Evolutionary conservation across 1,140 invertebrate species (phyloP).

Genomic region (Macrotrachela quadricornifera): DNA sequence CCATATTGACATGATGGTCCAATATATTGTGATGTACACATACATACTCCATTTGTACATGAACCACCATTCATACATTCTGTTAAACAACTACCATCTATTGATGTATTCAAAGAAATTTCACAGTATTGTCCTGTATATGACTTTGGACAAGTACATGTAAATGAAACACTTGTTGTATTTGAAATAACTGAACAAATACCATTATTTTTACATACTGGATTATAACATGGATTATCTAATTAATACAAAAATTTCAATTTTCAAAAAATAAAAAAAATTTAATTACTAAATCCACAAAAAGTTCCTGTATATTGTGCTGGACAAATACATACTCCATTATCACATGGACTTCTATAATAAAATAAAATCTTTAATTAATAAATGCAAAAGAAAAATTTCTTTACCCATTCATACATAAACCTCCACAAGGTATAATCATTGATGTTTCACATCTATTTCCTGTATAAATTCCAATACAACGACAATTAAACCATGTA

Average conservation of each 20-base stretch:
- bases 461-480: neutral
- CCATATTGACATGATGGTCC: neutral
- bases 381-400: no score
- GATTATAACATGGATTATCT: constrained; percentile 1
- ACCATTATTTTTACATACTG: constrained; percentile 10
- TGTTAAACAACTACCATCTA: no score
- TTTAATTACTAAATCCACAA: no score
- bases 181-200: constrained; percentile 3
- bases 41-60: neutral
- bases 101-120: neutral
- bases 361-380: no score
- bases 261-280: no score
- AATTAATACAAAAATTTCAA: no score
- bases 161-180: neutral
- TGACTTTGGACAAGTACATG: constrained; percentile 3
- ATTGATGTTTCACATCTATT: neutral
- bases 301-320: no score
- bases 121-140: constrained; percentile 9
- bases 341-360: no score
- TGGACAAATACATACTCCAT: no score
- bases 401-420: constrained; percentile 1
- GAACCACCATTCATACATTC: neutral
- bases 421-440: neutral
- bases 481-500: neutral
- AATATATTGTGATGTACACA: neutral